These are phyloP conservation scores for Myopa testacea DNA, from an alignment of 2,888 invertebrate genomes.

Conservation along the genomic window DNA sequence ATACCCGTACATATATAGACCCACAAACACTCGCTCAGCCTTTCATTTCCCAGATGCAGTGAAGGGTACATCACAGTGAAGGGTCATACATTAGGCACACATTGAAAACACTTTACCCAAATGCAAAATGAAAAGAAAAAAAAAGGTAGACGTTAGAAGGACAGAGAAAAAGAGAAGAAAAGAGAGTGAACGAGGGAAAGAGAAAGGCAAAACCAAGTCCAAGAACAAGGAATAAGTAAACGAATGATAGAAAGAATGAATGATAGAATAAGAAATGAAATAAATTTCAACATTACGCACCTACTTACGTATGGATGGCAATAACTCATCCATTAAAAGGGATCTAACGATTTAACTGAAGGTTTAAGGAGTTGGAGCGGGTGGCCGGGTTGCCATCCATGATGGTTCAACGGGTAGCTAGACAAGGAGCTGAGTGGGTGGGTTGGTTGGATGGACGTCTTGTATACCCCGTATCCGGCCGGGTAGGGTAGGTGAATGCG, in stretches of 20 bases:
- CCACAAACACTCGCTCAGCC: too few relatives aligned
- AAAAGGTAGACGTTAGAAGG: background rate
- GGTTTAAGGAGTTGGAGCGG: slow-evolving; percentile 4
- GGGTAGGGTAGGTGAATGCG: too few relatives aligned
- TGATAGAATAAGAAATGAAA: slow-evolving; percentile 51
- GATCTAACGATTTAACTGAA: slow-evolving; percentile 53
- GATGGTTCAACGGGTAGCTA: too few relatives aligned
- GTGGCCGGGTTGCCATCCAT: too few relatives aligned
- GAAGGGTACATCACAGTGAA: too few relatives aligned
- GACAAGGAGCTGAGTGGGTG: too few relatives aligned
- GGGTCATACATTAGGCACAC: too few relatives aligned
- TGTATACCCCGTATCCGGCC: too few relatives aligned
- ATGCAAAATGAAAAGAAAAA: background rate
- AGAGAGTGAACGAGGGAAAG: too few relatives aligned
- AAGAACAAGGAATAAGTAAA: slow-evolving; percentile 26
- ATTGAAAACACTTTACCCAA: background rate
- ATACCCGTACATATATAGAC: background rate
- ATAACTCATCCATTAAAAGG: slow-evolving; percentile 67
- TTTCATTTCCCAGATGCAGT: too few relatives aligned
- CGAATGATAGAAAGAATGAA: slow-evolving; percentile 44
- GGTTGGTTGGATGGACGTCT: too few relatives aligned
- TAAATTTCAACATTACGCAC: slow-evolving; percentile 56
- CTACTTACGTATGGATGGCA: slow-evolving; percentile 67
- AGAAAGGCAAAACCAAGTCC: background rate
- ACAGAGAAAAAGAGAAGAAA: slow-evolving; percentile 28